Conservation (phyloP, 1,140 invertebrate genomes). For the Hesperophylax magnus region DNA sequence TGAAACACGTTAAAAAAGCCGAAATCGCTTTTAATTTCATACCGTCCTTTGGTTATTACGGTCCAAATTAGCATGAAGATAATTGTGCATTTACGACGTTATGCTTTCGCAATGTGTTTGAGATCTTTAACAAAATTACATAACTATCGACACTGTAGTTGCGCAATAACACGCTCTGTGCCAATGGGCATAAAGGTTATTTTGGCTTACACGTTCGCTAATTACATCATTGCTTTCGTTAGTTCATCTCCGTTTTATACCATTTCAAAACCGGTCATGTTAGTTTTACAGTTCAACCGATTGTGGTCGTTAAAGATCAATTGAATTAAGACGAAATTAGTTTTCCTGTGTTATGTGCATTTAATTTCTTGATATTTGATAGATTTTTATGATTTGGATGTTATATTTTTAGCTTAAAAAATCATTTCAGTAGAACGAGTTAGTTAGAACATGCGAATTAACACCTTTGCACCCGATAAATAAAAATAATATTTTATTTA, state of each 20-base stretch:
- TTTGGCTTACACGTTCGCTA: neutral
- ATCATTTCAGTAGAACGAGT: neutral
- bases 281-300: too few species aligned
- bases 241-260: neutral
- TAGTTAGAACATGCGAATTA: neutral
- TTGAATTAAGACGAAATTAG: too few species aligned
- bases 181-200: slow-evolving; percentile 16
- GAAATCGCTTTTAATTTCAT: too few species aligned
- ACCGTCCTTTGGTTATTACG: neutral
- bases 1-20: too few species aligned
- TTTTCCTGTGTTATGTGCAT: too few species aligned
- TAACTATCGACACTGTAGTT: neutral
- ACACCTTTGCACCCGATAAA: neutral
- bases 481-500: too few species aligned
- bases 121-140: slow-evolving; percentile 5
- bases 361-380: too few species aligned
- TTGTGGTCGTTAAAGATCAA: too few species aligned
- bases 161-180: slow-evolving; percentile 22
- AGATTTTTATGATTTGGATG: too few species aligned
- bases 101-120: neutral
- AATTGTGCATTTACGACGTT: neutral
- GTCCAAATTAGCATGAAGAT: neutral
- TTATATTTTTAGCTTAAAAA: too few species aligned
- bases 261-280: neutral
- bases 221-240: slow-evolving; percentile 1